phyloP scores from a whole-genome alignment of 2,888 invertebrate species.

The Tetheella fluctuosa region DNA sequence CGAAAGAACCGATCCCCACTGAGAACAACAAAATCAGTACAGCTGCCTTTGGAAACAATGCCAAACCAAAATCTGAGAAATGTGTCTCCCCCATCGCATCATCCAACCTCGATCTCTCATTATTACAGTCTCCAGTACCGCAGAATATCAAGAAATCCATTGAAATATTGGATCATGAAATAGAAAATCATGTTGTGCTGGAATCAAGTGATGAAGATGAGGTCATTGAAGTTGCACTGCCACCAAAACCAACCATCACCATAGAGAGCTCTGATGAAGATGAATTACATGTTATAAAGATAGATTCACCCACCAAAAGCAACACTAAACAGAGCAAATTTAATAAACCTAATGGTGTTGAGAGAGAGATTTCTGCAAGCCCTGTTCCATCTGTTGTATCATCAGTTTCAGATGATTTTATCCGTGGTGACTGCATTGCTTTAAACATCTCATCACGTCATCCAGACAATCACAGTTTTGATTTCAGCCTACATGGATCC shows the following conservation, averaged over 20 bases:
- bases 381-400: slow-evolving; percentile 79
- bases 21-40: slow-evolving; percentile 25
- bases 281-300: slow-evolving; percentile 53
- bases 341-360: slow-evolving; percentile 37
- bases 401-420: slow-evolving; percentile 79
- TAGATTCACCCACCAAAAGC: slow-evolving; percentile 34
- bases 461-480: slow-evolving; percentile 69
- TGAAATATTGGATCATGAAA: slow-evolving; percentile 66
- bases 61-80: slow-evolving; percentile 62
- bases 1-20: slow-evolving; percentile 34
- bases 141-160: slow-evolving; percentile 59
- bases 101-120: slow-evolving; percentile 52
- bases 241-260: slow-evolving; percentile 76
- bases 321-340: slow-evolving; percentile 35
- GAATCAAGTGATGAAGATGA: slow-evolving; percentile 79
- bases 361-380: slow-evolving; percentile 66
- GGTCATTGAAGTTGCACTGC: slow-evolving; percentile 75
- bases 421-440: slow-evolving; percentile 77
- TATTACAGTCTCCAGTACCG: slow-evolving; percentile 64
- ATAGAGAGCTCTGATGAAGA: slow-evolving; percentile 81
- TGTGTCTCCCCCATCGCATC: slow-evolving; percentile 32
- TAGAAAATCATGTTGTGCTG: slow-evolving; percentile 50
- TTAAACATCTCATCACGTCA: slow-evolving; percentile 75
- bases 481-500: slow-evolving; percentile 78
- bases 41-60: slow-evolving; percentile 27